Evolutionary conservation across 2,888 invertebrate species (phyloP).

Genomic region (Drosophila flavopinicola): DNA sequence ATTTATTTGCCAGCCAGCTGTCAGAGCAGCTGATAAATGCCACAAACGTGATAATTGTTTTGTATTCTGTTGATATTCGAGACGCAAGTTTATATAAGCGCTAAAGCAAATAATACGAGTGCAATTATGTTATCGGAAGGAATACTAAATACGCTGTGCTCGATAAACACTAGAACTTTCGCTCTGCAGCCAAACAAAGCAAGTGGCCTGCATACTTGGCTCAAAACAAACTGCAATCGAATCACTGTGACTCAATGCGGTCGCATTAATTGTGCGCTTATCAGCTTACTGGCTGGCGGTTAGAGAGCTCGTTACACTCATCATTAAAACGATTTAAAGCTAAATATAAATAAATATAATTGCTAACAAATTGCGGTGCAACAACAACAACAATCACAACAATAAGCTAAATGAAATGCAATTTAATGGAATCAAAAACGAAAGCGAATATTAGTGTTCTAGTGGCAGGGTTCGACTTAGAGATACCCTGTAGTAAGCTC

Average conservation of each 20-base stretch:
- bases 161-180: conserved; percentile 20
- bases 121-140: no score
- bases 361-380: conserved; percentile 59
- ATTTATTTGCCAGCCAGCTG: background rate
- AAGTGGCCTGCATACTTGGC: conserved; percentile 27
- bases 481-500: background rate
- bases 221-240: conserved; percentile 3
- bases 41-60: conserved; percentile 9
- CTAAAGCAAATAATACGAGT: background rate
- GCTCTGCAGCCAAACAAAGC: conserved; percentile 1
- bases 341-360: conserved; percentile 56
- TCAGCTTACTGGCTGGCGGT: conserved; percentile 29
- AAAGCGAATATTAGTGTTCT: background rate
- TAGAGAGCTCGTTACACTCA: conserved; percentile 25
- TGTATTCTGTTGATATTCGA: conserved; percentile 3
- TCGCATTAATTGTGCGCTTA: conserved; percentile 9
- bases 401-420: conserved; percentile 19
- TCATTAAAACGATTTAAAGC: conserved; percentile 19
- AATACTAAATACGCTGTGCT: conserved; percentile 8
- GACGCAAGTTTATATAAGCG: background rate
- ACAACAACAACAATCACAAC: conserved; percentile 19
- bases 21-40: conserved; percentile 4
- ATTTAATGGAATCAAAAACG: conserved; percentile 7
- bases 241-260: conserved; percentile 40
- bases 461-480: background rate